A percentile compares a stretch with the other conserved stretches of the same genome.
Evolutionary conservation across 2,888 invertebrate species (phyloP).

Genomic region (Ecliptopera silaceata): DNA sequence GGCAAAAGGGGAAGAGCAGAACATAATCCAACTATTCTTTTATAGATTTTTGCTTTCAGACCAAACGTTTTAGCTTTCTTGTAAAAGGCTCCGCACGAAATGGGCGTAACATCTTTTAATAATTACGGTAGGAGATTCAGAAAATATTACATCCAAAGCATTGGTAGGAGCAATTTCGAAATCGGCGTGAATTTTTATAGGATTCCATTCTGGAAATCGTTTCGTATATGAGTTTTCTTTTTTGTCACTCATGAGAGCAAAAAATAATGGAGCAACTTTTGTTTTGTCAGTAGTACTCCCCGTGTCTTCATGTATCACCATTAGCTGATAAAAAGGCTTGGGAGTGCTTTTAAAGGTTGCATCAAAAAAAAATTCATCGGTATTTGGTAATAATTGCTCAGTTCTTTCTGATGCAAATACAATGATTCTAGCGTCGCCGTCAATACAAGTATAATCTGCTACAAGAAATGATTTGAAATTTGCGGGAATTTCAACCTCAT

Average conservation of each 20-base stretch:
- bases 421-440: background rate
- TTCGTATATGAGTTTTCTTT: background rate
- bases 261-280: background rate
- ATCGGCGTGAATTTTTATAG: no score
- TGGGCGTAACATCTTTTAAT: no score
- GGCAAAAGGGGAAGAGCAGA: conserved; percentile 18
- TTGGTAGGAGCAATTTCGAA: no score
- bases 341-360: background rate
- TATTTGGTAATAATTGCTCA: background rate
- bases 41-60: conserved; percentile 19
- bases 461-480: background rate
- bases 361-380: background rate
- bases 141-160: no score
- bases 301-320: background rate
- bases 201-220: background rate
- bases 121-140: no score
- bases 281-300: background rate
- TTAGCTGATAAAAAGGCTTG: background rate
- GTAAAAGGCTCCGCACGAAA: conserved; percentile 5
- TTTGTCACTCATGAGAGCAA: background rate
- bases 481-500: background rate
- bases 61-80: conserved; percentile 17
- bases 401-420: background rate
- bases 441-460: background rate
- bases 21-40: conserved; percentile 18